Evolutionary conservation across 1,140 invertebrate genomes (phyloP).

Genomic region (Oreohelix idahoensis): DNA sequence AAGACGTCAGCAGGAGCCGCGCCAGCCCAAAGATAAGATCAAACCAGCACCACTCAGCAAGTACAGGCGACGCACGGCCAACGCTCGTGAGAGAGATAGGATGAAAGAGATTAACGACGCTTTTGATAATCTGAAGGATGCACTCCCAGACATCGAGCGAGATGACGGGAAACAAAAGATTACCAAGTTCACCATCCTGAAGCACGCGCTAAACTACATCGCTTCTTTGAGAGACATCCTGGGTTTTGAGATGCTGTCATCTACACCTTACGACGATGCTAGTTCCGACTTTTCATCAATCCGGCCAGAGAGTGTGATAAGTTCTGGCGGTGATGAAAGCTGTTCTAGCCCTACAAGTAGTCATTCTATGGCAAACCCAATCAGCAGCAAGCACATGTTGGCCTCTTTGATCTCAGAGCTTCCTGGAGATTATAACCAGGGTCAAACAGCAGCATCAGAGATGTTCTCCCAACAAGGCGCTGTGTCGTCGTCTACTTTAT

Average conservation of each 20-base stretch:
- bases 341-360: constrained; percentile 4
- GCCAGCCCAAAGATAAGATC: constrained; percentile 77
- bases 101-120: constrained; percentile 92
- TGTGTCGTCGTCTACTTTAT: background rate
- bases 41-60: constrained; percentile 89
- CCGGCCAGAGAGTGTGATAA: constrained; percentile 6
- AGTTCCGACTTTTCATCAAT: constrained; percentile 5
- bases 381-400: background rate
- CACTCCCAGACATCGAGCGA: constrained; percentile 78
- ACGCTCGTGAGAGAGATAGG: constrained; percentile 86
- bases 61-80: constrained; percentile 90
- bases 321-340: constrained; percentile 13
- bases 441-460: background rate
- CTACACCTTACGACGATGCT: background rate
- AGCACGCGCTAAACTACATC: constrained; percentile 83
- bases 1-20: constrained; percentile 65
- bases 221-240: constrained; percentile 77
- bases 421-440: background rate
- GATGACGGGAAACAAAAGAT: constrained; percentile 80
- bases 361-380: background rate
- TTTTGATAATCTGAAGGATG: constrained; percentile 84
- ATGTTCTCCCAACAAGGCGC: background rate
- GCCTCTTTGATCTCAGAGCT: background rate
- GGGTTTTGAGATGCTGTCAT: constrained; percentile 32
- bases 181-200: constrained; percentile 77